Percentiles rank a stretch among this genome's conserved stretches.
Evolutionary conservation across 2,888 invertebrate species (phyloP).

Genomic region (Oscheius onirici): DNA sequence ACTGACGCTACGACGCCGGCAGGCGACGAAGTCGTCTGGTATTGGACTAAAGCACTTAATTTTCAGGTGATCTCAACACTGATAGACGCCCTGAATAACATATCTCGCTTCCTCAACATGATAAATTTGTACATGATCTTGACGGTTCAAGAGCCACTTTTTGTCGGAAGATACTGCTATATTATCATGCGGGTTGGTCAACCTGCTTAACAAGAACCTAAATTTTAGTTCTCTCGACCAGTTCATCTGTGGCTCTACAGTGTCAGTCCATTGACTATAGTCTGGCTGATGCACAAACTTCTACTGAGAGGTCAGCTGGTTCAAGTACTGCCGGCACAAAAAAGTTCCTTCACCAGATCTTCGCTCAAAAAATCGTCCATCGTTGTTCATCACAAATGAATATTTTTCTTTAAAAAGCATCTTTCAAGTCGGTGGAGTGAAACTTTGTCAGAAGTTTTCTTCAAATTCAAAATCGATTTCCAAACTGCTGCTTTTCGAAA

Average conservation of each 20-base stretch:
- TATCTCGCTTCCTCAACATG: not conserved
- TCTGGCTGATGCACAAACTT: conserved; percentile 14
- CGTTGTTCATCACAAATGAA: too few relatives aligned
- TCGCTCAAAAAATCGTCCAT: too few relatives aligned
- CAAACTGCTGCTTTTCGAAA: too few relatives aligned
- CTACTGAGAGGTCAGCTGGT: not conserved
- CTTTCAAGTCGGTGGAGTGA: too few relatives aligned
- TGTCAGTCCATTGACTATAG: not conserved
- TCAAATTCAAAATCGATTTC: too few relatives aligned
- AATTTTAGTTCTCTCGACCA: not conserved
- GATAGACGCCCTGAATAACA: not conserved
- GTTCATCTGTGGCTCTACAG: conserved; percentile 16
- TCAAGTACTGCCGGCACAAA: too few relatives aligned
- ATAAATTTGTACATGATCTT: not conserved
- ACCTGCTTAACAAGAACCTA: not conserved
- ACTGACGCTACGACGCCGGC: too few relatives aligned
- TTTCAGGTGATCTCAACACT: not conserved
- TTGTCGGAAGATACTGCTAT: not conserved
- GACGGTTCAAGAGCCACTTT: not conserved
- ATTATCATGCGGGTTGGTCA: not conserved
- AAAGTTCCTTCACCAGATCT: too few relatives aligned
- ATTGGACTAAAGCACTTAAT: too few relatives aligned
- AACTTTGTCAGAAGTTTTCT: too few relatives aligned
- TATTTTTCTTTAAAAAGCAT: too few relatives aligned
- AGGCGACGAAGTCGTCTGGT: too few relatives aligned